These are phyloP conservation scores for Zonitis immaculata DNA, from an alignment of 2,888 invertebrate genomes.

Conservation along the genomic window DNA sequence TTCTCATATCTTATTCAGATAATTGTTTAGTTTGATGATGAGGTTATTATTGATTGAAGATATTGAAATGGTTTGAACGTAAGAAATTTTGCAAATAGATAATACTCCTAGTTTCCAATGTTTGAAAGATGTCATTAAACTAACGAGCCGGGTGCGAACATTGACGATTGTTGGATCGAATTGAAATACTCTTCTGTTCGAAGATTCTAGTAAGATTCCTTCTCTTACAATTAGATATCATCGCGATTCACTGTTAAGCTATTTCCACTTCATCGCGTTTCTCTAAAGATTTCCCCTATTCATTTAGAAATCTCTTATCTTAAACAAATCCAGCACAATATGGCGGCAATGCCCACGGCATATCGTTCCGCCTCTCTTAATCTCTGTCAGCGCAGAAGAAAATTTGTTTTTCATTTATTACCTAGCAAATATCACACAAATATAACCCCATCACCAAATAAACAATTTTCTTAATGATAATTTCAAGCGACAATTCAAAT, in stretches of 20 bases:
- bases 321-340: conserved; percentile 30
- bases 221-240: conserved; percentile 29
- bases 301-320: conserved; percentile 38
- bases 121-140: conserved; percentile 27
- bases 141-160: conserved; percentile 29
- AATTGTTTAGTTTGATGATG: too few species aligned
- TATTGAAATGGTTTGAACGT: conserved; percentile 2
- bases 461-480: neutral
- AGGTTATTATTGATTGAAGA: neutral
- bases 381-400: conserved; percentile 23
- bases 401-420: conserved; percentile 27
- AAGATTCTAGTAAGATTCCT: conserved; percentile 30
- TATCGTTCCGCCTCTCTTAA: conserved; percentile 21
- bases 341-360: conserved; percentile 20
- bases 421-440: conserved; percentile 6
- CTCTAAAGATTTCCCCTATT: conserved; percentile 37
- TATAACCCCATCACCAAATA: neutral
- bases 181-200: conserved; percentile 32
- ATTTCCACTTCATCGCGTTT: conserved; percentile 37
- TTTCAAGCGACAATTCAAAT: neutral
- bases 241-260: conserved; percentile 35
- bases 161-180: conserved; percentile 30
- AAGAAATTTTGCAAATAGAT: conserved; percentile 17
- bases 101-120: conserved; percentile 25
- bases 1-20: too few species aligned